Percentiles rank a stretch among this genome's conserved stretches.
phyloP scores from a whole-genome alignment of 2,113 vertebrate genomes.

The Arothron firmamentum region DNA sequence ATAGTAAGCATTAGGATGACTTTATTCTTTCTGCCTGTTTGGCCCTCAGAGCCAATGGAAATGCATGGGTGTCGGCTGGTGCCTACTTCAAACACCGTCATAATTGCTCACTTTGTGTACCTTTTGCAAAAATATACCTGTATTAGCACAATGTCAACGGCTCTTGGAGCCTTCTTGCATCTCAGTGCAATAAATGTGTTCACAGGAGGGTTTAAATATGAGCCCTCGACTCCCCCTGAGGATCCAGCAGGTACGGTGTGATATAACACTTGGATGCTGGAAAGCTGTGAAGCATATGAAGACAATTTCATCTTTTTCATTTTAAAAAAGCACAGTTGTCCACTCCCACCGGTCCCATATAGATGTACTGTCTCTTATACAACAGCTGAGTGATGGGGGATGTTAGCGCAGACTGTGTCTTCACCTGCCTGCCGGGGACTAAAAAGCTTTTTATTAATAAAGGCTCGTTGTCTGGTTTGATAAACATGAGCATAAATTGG shows the following conservation, averaged over 20 bases:
- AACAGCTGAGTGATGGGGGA: constrained; percentile 27
- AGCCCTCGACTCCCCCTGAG: constrained; percentile 17
- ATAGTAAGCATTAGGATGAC: no score
- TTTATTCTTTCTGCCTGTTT: neutral
- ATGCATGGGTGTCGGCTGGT: neutral
- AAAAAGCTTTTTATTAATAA: constrained; percentile 29
- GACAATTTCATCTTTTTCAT: constrained; percentile 47
- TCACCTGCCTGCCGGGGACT: constrained; percentile 23
- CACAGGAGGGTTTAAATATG: constrained; percentile 55
- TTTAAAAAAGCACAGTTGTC: constrained; percentile 38
- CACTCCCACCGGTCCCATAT: constrained; percentile 34
- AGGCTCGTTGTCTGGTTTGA: constrained; percentile 8
- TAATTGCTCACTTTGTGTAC: constrained; percentile 20
- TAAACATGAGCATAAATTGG: neutral
- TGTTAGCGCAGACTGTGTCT: constrained; percentile 29
- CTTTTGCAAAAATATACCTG: constrained; percentile 13
- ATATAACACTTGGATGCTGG: constrained; percentile 45
- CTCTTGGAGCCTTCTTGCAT: constrained; percentile 27
- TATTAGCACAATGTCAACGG: constrained; percentile 8
- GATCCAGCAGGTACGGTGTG: constrained; percentile 19
- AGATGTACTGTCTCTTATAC: constrained; percentile 28
- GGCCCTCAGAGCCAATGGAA: neutral
- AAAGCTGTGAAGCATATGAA: constrained; percentile 40
- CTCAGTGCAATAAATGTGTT: constrained; percentile 60
- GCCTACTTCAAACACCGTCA: constrained; percentile 26